Conservation (phyloP, 2,888 invertebrate genomes). For the Galerucella calmariensis region DNA sequence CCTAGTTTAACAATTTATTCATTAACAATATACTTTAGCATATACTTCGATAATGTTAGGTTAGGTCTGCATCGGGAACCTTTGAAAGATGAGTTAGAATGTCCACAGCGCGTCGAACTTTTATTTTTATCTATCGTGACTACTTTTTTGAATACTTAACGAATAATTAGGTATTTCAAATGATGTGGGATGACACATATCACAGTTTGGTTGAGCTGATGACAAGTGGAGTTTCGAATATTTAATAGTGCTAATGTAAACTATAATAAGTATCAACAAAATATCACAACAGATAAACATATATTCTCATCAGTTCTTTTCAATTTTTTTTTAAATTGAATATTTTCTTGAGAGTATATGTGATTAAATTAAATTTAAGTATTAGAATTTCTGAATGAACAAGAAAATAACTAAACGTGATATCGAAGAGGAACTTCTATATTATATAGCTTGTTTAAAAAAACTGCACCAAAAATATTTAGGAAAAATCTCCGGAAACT, state of each 20-base stretch:
- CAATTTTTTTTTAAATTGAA: constrained; percentile 35
- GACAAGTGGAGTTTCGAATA: constrained; percentile 10
- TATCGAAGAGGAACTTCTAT: constrained; percentile 1
- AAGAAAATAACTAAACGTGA: constrained; percentile 8
- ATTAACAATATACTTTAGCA: too few species aligned
- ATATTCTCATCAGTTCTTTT: constrained; percentile 43
- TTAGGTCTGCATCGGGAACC: too few species aligned
- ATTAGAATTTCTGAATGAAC: neutral
- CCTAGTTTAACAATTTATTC: too few species aligned
- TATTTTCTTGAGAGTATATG: constrained; percentile 41
- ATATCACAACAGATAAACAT: constrained; percentile 45
- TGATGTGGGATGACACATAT: too few species aligned
- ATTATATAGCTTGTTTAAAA: neutral
- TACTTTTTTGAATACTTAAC: too few species aligned
- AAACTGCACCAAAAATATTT: neutral
- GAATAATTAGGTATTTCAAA: too few species aligned
- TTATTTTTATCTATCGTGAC: too few species aligned
- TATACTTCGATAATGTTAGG: too few species aligned
- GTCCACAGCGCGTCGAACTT: too few species aligned
- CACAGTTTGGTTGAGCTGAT: too few species aligned
- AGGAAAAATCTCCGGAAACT: neutral
- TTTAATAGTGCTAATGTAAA: constrained; percentile 21
- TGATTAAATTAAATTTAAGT: constrained; percentile 17
- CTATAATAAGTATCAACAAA: constrained; percentile 37
- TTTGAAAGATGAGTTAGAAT: too few species aligned